Evolutionary conservation across 2,888 invertebrate genomes (phyloP).

Genomic region (Chromoteleia sp.): DNA sequence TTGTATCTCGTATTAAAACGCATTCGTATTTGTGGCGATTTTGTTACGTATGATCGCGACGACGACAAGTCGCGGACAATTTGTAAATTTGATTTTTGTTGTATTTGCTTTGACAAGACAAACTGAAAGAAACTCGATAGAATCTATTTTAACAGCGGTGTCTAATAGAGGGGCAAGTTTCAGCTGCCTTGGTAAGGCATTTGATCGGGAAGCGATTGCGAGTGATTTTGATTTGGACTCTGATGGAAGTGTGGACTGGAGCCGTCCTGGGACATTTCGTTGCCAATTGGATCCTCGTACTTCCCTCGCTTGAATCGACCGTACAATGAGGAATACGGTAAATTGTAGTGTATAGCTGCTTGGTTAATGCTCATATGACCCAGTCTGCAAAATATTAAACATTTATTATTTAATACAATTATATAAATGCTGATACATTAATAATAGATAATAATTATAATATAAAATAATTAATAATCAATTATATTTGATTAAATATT

Average conservation of each 20-base stretch:
- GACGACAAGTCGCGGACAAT: background rate
- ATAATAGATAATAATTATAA: no score
- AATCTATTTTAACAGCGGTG: conserved; percentile 62
- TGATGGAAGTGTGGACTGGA: conserved; percentile 83
- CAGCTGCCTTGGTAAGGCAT: conserved; percentile 85
- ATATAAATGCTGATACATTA: no score
- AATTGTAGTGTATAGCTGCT: conserved; percentile 95
- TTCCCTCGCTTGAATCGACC: conserved; percentile 95
- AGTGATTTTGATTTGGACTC: conserved; percentile 83
- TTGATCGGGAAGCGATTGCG: conserved; percentile 83
- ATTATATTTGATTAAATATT: no score
- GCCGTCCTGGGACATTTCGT: conserved; percentile 83
- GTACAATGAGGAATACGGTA: conserved; percentile 95
- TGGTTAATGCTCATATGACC: conserved; percentile 98
- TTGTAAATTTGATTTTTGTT: conserved; percentile 25
- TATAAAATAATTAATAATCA: no score
- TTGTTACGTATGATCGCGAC: conserved; percentile 11
- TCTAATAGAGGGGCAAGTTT: conserved; percentile 84
- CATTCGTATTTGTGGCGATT: conserved; percentile 36
- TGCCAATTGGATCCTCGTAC: conserved; percentile 87
- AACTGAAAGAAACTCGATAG: conserved; percentile 32
- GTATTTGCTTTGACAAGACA: conserved; percentile 18
- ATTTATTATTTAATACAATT: background rate
- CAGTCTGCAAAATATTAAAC: conserved; percentile 86
- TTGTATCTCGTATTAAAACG: conserved; percentile 38